Base-by-base conservation (phyloP, 2,888 invertebrate species). In the Lithophane ornitopus region DNA sequence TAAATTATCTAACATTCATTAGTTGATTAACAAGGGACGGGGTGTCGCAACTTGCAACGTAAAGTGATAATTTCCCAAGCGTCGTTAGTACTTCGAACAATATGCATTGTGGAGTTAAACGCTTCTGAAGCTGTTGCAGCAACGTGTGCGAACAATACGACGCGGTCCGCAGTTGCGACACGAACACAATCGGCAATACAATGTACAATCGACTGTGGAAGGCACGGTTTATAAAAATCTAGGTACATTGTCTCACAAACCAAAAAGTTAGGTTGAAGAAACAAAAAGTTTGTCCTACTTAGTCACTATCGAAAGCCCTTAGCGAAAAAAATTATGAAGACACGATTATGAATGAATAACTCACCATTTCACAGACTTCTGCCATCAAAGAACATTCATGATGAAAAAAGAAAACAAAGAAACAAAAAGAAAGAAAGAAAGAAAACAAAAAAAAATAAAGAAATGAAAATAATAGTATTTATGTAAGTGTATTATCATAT, bases 51-150 rank as follows among this genome's bases (percentile, higher is more conserved):
- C 49, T 81, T 54, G 70, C 62, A 83, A 81, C 49, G 39, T 56
- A 49, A 63, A 76, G 34, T 73, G 72, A 75, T 81, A 78, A 80
- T 89, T 88, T 89, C 89, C 86, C 90, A 90, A 88, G 85, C 83
- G 85, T 81, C 82, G 79, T 85, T 85, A 84, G 78, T 74, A 80
- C 74, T 80, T 80, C 81, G 76, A 80, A 90, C 89, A 90, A 89
- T 89, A 87, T 84, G 89, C 87, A 90, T 90, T 90, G 89, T 90
- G 65, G 67, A 66, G 26, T 52, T 67, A 66, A 73, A 65, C 56
- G 70, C 63, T 76, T 26, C 75, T 46, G 68, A 22, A 68, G 69
- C 61, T 59, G 78, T 79, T 87, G 74, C 81, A 66, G 71, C 76
- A 87, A 85, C 74, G 8, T 34, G 52, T 52, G 41, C 63, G 68